Base-by-base conservation (phyloP, 2,888 invertebrate genomes). In the Eugnorisma glareosa region DNA sequence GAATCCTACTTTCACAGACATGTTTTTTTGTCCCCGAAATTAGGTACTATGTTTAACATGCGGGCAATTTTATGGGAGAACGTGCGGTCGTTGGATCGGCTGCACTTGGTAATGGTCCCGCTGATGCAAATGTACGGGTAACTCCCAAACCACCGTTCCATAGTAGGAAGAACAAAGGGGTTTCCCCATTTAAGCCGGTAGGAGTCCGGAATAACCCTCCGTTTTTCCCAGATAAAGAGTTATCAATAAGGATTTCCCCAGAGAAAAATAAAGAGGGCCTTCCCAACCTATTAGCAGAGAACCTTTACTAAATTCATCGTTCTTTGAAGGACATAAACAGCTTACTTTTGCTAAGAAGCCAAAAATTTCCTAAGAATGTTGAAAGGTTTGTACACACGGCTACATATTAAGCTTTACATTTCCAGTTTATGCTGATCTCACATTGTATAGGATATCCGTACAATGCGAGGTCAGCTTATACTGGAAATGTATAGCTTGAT, bases 41-140 rank as follows among this genome's bases (percentile, higher is more conserved):
- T 54, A 21, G 18, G 37, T 59, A 51, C 75, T 43, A 21, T 1
- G 18, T 66, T 70, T 31, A 8, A 51, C 24, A 85, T 85, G 73
- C 73, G 85, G 83, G 85, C 45, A 61, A 21, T 51, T 72, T 66
- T 40, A 64, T 64, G n/a, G 40, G 1, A 64, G 40, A 63, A 15
- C 37, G 40, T 40, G 37, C 37, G 24, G 13, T 37, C 3, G 3
- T 40, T 4, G 13, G 37, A 37, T 63, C 24, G 6, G 13, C 24
- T 63, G 63, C 61, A 35, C 35, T 35, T 4, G 21, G 2, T 13
- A 37, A n/a, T 7, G 8, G 2, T n/a, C 15, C 15, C 6, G n/a
- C 59, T n/a, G 40, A 37, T 37, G 40, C n/a, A n/a, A n/a, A 64
- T n/a, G 43, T 40, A 28, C 64, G 15, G 40, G 40, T 28, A 40